Conservation (phyloP, 2,888 invertebrate species). For the Neoitamus cyanurus region DNA sequence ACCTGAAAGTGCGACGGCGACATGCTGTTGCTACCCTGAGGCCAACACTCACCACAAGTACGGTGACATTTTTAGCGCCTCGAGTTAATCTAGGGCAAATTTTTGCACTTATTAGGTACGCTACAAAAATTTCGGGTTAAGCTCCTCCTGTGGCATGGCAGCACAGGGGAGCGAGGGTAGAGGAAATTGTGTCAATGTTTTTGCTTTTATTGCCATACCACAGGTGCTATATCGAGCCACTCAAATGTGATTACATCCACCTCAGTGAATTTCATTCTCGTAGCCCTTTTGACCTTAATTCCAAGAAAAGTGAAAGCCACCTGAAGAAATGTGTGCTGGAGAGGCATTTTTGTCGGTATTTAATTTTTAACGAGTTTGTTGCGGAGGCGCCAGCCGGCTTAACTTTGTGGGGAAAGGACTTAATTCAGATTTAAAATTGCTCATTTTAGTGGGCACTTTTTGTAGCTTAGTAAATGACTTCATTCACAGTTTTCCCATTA, state of each 20-base stretch:
- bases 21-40: background rate
- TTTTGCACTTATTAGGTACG: conserved; percentile 31
- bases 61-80: conserved; percentile 13
- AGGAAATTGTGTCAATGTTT: conserved; percentile 35
- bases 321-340: background rate
- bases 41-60: background rate
- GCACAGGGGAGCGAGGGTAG: background rate
- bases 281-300: conserved; percentile 29
- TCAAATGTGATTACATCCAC: conserved; percentile 24
- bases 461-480: background rate
- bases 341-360: background rate
- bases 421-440: background rate
- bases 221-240: background rate
- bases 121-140: conserved; percentile 4
- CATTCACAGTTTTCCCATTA: background rate
- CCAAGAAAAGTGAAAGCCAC: conserved; percentile 7
- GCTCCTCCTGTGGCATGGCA: background rate
- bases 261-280: background rate
- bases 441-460: background rate
- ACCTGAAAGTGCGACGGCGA: background rate
- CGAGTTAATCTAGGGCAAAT: conserved; percentile 9
- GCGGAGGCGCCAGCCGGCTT: background rate
- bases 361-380: background rate
- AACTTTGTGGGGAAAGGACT: background rate
- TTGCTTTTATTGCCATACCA: conserved; percentile 20